Base-by-base conservation (phyloP, 2,888 invertebrate species). In the Chironomus riparius region DNA sequence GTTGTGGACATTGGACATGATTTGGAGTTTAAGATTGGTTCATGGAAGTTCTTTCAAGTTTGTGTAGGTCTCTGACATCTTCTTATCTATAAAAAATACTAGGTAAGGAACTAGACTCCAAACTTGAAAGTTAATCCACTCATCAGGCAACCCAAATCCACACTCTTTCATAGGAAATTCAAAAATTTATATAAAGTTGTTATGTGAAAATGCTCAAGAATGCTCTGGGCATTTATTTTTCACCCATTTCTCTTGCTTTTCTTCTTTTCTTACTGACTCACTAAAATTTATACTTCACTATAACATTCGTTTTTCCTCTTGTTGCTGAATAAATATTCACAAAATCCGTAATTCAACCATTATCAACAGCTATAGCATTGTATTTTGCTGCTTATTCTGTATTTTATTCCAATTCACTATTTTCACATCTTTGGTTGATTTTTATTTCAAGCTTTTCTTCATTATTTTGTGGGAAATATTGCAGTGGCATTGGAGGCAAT, bases 181-280 rank as follows among this genome's bases (percentile, higher is more conserved):
- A 72, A 72, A 72, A 72, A 72, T 50, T 50, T 61, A 47, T 70
- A 72, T 72, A 72, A 61, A 72, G 61, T 72, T 72, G 72, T 72
- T 72, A 18, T 47, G 61, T 38, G 50, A 70, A 50, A 70, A 48
- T 3, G 2, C 28, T 56, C 70, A 50, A 70, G 70, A 70, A 62
- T 72, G 72, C 72, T 72, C 47, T 72, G 72, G 72, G 72, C 72
- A 72, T 72, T 72, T 62, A 72, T 72, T 72, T 72, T 72, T 70
- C 70, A 70, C 70, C 56, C 70, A 70, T 70, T 47, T 70, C 50
- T 50, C 50, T 12, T 15, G 7, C 56, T 38, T 38, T 15, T 15
- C 0, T 7, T 56, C 6, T 18, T n/a, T 18, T 50, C 6, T 13
- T n/a, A n/a, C 56, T 56, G 15, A 18, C 5, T 50, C 56, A 50